Conservation (phyloP, 2,888 invertebrate species). For the Omphaloscelis lunosa region DNA sequence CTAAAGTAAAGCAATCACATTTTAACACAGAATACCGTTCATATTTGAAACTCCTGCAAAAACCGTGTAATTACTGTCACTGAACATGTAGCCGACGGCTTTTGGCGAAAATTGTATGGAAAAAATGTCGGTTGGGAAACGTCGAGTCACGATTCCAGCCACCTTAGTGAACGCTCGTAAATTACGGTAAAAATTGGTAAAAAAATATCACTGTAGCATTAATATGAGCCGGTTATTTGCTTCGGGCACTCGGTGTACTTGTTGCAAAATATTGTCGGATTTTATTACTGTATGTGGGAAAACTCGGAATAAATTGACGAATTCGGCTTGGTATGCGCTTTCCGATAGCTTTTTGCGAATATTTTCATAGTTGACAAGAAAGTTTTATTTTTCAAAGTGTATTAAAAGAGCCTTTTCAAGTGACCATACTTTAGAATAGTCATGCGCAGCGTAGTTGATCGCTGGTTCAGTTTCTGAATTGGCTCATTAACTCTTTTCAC, state of each 20-base stretch:
- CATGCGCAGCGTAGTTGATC: no score
- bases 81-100: slow-evolving; percentile 64
- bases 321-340: slow-evolving; percentile 33
- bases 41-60: slow-evolving; percentile 65
- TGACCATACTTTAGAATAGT: no score
- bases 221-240: slow-evolving; percentile 47
- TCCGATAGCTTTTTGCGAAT: slow-evolving; percentile 9
- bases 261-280: slow-evolving; percentile 52
- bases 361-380: neutral
- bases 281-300: slow-evolving; percentile 41
- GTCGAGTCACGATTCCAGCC: slow-evolving; percentile 70
- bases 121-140: slow-evolving; percentile 67
- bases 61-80: slow-evolving; percentile 71
- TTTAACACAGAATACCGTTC: slow-evolving; percentile 43
- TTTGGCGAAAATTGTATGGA: slow-evolving; percentile 71
- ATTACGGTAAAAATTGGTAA: slow-evolving; percentile 72
- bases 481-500: no score
- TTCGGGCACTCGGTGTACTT: slow-evolving; percentile 40
- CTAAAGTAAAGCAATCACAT: slow-evolving; percentile 33
- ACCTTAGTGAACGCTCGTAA: slow-evolving; percentile 64
- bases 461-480: neutral
- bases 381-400: neutral
- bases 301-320: slow-evolving; percentile 22
- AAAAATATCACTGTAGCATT: slow-evolving; percentile 61
- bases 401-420: no score